A percentile compares a stretch with the other conserved stretches of the same genome.
Evolutionary conservation across 2,113 vertebrate genomes (phyloP).

Genomic region (Pheucticus melanocephalus): DNA sequence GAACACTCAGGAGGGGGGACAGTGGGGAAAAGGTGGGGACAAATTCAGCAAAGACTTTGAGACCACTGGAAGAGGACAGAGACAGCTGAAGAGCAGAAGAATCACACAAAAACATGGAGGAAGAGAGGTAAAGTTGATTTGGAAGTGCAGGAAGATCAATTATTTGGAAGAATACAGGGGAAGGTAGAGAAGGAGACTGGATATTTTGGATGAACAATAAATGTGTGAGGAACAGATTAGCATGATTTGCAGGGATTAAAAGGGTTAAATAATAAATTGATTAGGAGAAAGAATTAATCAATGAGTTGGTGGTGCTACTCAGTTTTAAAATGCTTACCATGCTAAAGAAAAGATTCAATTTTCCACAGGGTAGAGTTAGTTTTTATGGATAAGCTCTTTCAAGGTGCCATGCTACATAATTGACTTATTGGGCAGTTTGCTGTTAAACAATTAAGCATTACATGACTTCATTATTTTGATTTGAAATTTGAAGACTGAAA

Average conservation of each 20-base stretch:
- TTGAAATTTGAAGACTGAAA: neutral
- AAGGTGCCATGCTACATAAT: neutral
- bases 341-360: neutral
- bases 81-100: neutral
- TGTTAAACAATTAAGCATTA: neutral
- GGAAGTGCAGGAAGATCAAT: neutral
- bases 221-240: neutral
- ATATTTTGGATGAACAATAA: neutral
- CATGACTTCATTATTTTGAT: neutral
- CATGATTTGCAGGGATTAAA: neutral
- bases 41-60: neutral
- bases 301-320: neutral
- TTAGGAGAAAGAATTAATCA: neutral
- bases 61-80: neutral
- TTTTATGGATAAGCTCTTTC: neutral
- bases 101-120: neutral
- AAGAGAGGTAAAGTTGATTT: neutral
- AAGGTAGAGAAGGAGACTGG: neutral
- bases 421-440: neutral
- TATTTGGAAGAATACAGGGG: neutral
- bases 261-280: neutral
- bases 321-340: neutral
- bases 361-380: rapidly evolving
- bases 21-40: neutral
- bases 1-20: neutral